These are phyloP conservation scores for Leptopilina boulardi DNA, from an alignment of 1,140 invertebrate genomes.

Conservation along the genomic window DNA sequence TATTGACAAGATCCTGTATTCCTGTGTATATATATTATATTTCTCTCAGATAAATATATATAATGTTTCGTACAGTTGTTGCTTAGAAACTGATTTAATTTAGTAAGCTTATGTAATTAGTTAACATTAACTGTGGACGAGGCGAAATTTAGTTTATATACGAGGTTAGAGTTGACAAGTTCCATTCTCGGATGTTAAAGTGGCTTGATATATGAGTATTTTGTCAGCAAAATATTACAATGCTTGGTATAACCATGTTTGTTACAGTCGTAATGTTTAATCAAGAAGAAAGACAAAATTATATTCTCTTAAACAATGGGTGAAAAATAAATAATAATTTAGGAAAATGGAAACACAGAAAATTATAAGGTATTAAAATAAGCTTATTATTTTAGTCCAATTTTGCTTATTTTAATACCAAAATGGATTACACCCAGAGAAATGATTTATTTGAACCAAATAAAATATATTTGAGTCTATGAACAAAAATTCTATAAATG, in stretches of 20 bases:
- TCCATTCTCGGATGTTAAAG: constrained; percentile 4
- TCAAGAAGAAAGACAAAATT: background rate
- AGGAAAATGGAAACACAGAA: no score
- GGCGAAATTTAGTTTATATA: no score
- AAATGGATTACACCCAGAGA: no score
- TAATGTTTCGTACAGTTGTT: background rate
- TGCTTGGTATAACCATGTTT: background rate
- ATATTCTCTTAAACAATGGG: no score
- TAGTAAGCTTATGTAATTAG: background rate
- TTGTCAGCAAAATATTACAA: constrained; percentile 7
- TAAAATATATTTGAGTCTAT: no score
- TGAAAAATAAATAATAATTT: no score
- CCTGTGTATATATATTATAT: background rate
- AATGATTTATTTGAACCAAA: no score
- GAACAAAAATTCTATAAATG: no score
- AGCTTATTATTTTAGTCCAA: no score
- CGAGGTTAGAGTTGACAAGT: background rate
- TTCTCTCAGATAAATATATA: no score
- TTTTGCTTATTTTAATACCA: no score
- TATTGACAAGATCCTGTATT: background rate
- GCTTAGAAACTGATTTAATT: background rate
- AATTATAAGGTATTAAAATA: no score
- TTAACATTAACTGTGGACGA: background rate
- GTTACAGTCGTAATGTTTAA: background rate
- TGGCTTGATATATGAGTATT: constrained; percentile 1